Percentiles rank a stretch among this genome's conserved stretches.
phyloP scores from a whole-genome alignment of 2,113 vertebrate genomes.

The Calyptommatus sinebrachiatus region DNA sequence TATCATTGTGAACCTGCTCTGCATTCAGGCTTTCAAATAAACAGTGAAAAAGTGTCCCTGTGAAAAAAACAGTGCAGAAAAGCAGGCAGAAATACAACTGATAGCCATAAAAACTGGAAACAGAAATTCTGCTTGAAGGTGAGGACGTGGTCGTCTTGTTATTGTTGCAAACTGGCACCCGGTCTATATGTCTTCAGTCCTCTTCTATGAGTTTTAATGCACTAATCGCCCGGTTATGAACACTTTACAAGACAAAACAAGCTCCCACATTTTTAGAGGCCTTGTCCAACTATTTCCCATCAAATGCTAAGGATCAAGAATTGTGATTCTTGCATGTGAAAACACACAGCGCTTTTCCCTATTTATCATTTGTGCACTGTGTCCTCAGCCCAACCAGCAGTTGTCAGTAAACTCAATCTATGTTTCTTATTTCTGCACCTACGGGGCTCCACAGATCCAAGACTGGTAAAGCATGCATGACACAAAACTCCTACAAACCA shows the following conservation, averaged over 20 bases:
- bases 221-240: too few relatives aligned
- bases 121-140: too few relatives aligned
- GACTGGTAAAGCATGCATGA: not conserved
- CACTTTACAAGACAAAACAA: not conserved
- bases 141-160: too few relatives aligned
- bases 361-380: constrained; percentile 6
- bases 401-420: not conserved
- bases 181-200: too few relatives aligned
- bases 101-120: too few relatives aligned
- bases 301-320: too few relatives aligned
- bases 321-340: constrained; percentile 3
- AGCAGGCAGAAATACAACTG: too few relatives aligned
- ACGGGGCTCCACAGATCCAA: constrained; percentile 6
- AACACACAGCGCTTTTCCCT: constrained; percentile 2
- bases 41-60: too few relatives aligned
- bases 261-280: not conserved
- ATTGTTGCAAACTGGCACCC: too few relatives aligned
- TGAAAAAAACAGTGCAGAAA: too few relatives aligned
- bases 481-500: constrained; percentile 6
- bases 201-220: not conserved
- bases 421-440: not conserved
- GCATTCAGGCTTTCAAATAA: too few relatives aligned
- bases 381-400: constrained; percentile 16
- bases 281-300: not conserved
- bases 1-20: too few relatives aligned